These are phyloP conservation scores for Aurelia sp. DNA, from an alignment of 30 jellyfish, hydroid and myxozoan genomes.

Conservation along the genomic window DNA sequence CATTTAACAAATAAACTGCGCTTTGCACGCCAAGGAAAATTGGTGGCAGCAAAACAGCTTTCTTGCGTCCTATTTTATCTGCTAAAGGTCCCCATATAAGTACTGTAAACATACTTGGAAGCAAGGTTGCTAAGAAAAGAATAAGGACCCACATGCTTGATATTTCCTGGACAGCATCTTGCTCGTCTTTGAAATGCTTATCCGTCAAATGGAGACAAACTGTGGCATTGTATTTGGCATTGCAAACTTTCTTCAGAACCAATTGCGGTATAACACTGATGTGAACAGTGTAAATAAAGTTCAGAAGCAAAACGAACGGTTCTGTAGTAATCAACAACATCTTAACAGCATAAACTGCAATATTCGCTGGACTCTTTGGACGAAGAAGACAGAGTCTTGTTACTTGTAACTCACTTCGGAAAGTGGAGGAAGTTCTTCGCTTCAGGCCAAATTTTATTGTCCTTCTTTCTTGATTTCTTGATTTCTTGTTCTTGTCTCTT, in stretches of 20 bases:
- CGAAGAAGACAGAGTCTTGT: too few species aligned
- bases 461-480: too few species aligned
- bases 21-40: constrained; percentile 78
- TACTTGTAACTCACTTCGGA: too few species aligned
- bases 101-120: constrained; percentile 84
- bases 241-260: constrained; percentile 74
- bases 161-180: constrained; percentile 49
- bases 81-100: constrained; percentile 95
- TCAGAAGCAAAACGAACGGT: constrained; percentile 73
- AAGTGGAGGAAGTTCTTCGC: too few species aligned
- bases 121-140: constrained; percentile 55
- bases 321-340: constrained; percentile 73
- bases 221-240: constrained; percentile 63
- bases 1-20: constrained; percentile 47
- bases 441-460: too few species aligned
- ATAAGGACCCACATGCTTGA: constrained; percentile 83
- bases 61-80: constrained; percentile 83
- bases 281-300: constrained; percentile 71
- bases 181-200: constrained; percentile 26
- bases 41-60: constrained; percentile 81
- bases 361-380: too few species aligned
- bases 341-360: background rate
- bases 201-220: constrained; percentile 45
- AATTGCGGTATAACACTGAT: constrained; percentile 86
- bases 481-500: too few species aligned